Evolutionary conservation across 1,140 invertebrate species (phyloP), one percentile per base, ranked within the genome.

Genomic region (Neoseiulus cucumeris): DNA sequence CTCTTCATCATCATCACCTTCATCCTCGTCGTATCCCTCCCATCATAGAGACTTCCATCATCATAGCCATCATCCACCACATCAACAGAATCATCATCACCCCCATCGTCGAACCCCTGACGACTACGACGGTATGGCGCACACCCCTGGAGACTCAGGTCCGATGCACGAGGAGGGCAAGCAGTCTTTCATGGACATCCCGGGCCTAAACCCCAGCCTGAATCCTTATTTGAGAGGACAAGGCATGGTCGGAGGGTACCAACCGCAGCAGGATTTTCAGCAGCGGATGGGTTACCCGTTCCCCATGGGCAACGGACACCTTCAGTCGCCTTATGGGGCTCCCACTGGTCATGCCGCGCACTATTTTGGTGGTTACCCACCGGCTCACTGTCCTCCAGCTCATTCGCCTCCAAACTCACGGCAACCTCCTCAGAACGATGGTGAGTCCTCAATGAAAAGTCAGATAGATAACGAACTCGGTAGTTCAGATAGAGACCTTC

Each of bases 271-370:
- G 33, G 51, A 59, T 25, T 59, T 59, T 25, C 22, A n/a, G 33
- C 51, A 59, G 51, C 51, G 51, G 12, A 59, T 59, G 51, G 51
- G 51, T 25, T 59, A 59, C 22, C 51, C 51, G 25, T 59, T 59
- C 22, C 9, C 51, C 33, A 33, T 59, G 25, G 51, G 51, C 22
- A 59, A 59, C 51, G 51, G 51, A 25, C 51, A 59, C 22, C 51
- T 59, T 17, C 51, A 59, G 33, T 59, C 51, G 33, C 51, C 51
- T 25, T 59, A 59, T 33, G 51, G 51, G 33, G 51, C 25, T 25
- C 51, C 51, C 12, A 12, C 51, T 33, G 51, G 51, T 25, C 51
- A 59, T 33, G 51, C 51, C 51, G 51, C 51, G 25, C 51, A 59
- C 33, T 59, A 59, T 25, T 59, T 59, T 25, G 22, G 51, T 33